These are phyloP conservation scores for Micromys minutus DNA, from an alignment of 2,113 vertebrate species.

Conservation along the genomic window DNA sequence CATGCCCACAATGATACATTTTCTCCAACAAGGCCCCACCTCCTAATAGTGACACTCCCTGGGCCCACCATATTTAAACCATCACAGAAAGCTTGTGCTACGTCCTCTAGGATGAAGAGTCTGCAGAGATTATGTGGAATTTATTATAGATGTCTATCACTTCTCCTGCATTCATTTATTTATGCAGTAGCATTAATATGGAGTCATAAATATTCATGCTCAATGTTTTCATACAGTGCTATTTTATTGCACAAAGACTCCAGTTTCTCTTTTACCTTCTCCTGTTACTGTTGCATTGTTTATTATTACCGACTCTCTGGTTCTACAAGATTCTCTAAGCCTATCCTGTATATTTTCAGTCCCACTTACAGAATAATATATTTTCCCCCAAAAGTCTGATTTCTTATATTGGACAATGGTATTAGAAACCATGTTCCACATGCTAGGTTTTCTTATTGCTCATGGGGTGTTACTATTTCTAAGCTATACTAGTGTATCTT, in stretches of 20 bases:
- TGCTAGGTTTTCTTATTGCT: neutral
- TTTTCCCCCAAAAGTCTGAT: neutral
- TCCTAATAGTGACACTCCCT: too few relatives aligned
- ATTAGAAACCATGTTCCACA: slow-evolving; percentile 12
- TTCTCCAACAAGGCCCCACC: too few relatives aligned
- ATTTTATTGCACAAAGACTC: neutral
- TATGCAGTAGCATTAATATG: neutral
- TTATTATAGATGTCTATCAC: neutral
- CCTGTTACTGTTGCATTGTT: neutral
- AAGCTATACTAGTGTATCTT: neutral
- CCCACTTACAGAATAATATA: neutral
- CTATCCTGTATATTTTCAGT: neutral
- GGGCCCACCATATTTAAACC: too few relatives aligned
- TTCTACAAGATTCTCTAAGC: neutral
- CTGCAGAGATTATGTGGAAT: neutral
- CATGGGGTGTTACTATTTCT: neutral
- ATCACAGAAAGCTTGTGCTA: too few relatives aligned
- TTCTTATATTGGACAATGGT: neutral
- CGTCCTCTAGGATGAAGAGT: too few relatives aligned
- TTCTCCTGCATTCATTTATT: neutral
- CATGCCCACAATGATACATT: too few relatives aligned
- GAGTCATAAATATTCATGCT: neutral
- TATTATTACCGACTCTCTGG: neutral
- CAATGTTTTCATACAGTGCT: neutral
- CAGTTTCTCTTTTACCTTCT: neutral